A percentile compares a stretch with the other conserved stretches of the same genome.
Evolutionary conservation across 2,113 vertebrate genomes (phyloP).

Genomic region (Chascanopsetta lugubris): DNA sequence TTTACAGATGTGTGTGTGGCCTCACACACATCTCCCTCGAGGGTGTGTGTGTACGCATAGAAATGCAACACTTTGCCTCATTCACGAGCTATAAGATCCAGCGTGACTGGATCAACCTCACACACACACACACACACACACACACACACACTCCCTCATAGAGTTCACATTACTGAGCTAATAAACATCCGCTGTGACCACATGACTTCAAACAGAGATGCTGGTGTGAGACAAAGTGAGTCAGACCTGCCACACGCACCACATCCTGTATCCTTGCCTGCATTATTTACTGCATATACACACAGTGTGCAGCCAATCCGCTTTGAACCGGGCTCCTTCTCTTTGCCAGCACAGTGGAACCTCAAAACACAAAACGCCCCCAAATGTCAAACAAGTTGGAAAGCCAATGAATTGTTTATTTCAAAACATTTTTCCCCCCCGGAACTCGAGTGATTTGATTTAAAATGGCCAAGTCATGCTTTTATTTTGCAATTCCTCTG

Average conservation of each 20-base stretch:
- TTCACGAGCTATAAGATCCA: constrained; percentile 9
- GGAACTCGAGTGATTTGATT: too few species aligned
- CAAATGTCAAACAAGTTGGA: too few species aligned
- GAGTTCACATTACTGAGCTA: constrained; percentile 34
- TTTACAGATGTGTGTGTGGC: constrained; percentile 44
- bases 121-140: constrained; percentile 6
- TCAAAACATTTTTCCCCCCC: too few species aligned
- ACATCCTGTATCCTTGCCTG: not conserved
- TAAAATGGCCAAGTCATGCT: too few species aligned
- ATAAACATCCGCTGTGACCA: constrained; percentile 14
- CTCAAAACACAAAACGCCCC: too few species aligned
- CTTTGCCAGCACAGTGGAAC: too few species aligned
- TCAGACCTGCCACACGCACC: constrained; percentile 13
- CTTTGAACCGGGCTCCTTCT: not conserved
- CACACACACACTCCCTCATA: constrained; percentile 18
- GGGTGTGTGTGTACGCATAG: constrained; percentile 5
- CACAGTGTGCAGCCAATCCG: too few species aligned
- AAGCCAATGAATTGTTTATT: too few species aligned
- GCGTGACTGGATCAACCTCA: constrained; percentile 11
- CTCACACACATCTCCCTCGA: constrained; percentile 10
- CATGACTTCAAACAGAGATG: constrained; percentile 7
- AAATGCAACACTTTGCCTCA: constrained; percentile 27
- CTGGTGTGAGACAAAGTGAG: not conserved
- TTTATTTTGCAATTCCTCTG: too few species aligned
- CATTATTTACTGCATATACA: constrained; percentile 3